Evolutionary conservation across 2,888 invertebrate species (phyloP).

Genomic region (Dolomedes plantarius): DNA sequence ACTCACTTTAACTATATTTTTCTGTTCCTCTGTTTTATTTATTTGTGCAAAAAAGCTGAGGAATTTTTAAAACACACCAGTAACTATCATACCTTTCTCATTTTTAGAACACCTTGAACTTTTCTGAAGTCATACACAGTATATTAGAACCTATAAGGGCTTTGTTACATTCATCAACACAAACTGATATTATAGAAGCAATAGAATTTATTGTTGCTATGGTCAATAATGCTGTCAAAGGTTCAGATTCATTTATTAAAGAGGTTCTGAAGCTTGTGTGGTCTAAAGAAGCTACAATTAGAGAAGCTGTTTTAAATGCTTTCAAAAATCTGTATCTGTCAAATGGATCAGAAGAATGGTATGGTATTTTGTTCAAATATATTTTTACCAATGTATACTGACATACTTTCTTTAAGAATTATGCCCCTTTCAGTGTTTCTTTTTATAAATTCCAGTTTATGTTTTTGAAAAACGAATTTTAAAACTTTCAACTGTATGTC

Average conservation of each 20-base stretch:
- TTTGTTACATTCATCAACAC: conserved; percentile 80
- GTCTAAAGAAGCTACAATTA: conserved; percentile 85
- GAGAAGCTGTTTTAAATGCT: conserved; percentile 85
- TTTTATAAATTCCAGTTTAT: too few species aligned
- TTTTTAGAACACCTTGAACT: conserved; percentile 79
- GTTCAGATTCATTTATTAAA: conserved; percentile 69
- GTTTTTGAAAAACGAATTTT: too few species aligned
- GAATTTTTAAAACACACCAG: too few species aligned
- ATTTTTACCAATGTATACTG: neutral
- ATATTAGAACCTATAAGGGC: conserved; percentile 83
- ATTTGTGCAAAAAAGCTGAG: too few species aligned
- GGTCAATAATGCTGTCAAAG: conserved; percentile 65
- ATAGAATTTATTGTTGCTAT: conserved; percentile 81
- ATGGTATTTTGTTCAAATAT: neutral
- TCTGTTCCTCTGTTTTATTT: neutral
- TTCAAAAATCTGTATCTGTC: conserved; percentile 83
- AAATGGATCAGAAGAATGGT: conserved; percentile 27
- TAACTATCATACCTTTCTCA: neutral
- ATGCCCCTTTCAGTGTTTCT: too few species aligned
- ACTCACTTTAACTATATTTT: too few species aligned
- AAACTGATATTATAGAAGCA: conserved; percentile 90
- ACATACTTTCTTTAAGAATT: too few species aligned
- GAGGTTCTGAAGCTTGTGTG: conserved; percentile 87
- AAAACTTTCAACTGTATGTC: too few species aligned
- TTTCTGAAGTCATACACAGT: conserved; percentile 79